Percentiles rank a stretch among this genome's conserved stretches.
These are phyloP conservation scores for Archaeoteleia sp. DNA, from an alignment of 2,888 invertebrate species.

Conservation along the genomic window DNA sequence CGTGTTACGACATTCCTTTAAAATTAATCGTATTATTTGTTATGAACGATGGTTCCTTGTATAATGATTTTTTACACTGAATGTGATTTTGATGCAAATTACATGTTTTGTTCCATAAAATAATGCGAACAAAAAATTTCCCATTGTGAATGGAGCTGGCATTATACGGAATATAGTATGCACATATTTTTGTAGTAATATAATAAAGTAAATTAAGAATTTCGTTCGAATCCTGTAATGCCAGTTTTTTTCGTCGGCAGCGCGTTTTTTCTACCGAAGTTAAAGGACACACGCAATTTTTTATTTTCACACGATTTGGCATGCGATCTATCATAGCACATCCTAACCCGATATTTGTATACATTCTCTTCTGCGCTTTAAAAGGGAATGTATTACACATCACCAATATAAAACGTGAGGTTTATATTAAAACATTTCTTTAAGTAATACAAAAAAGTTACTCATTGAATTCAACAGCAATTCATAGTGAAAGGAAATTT, in stretches of 20 bases:
- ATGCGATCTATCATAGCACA: slow-evolving; percentile 5
- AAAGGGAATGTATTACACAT: slow-evolving; percentile 50
- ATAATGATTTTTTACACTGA: slow-evolving; percentile 51
- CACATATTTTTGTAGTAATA: slow-evolving; percentile 3
- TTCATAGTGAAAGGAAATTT: not conserved
- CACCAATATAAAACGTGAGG: slow-evolving; percentile 17
- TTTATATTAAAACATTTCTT: not conserved
- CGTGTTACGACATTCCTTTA: not conserved
- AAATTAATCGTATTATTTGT: not conserved
- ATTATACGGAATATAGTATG: slow-evolving; percentile 1
- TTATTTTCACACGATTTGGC: slow-evolving; percentile 16
- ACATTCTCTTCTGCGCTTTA: slow-evolving; percentile 68
- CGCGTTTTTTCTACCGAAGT: slow-evolving; percentile 18
- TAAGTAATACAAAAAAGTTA: not conserved
- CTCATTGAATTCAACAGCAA: too few relatives aligned
- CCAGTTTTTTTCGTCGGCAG: slow-evolving; percentile 18
- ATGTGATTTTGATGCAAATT: not conserved
- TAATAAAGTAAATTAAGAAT: too few relatives aligned
- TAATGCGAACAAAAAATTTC: not conserved
- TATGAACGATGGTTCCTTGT: slow-evolving; percentile 54
- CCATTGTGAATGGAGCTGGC: slow-evolving; percentile 3
- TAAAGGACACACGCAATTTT: not conserved
- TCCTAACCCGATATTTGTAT: slow-evolving; percentile 16
- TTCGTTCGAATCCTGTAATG: too few relatives aligned
- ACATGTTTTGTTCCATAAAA: not conserved